phyloP scores from a whole-genome alignment of 2,797 vertebrate species.

The Takifugu ocellatus region DNA sequence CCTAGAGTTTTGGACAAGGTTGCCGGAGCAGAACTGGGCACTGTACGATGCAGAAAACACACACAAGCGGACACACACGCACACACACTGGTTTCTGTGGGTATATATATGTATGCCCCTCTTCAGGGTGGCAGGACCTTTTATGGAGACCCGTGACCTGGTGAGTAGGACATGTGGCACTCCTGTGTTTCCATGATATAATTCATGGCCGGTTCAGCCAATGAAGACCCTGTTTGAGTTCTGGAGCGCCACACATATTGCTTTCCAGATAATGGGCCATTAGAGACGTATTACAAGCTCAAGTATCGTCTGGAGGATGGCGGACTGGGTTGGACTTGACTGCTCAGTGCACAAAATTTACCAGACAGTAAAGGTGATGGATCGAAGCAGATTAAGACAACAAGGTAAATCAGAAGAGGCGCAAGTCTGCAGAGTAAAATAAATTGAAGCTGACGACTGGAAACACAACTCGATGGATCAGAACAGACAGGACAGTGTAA shows the following conservation, averaged over 20 bases:
- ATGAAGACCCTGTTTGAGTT: constrained; percentile 77
- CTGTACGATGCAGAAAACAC: constrained; percentile 58
- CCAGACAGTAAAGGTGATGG: constrained; percentile 42
- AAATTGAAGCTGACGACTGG: constrained; percentile 45
- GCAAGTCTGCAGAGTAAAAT: constrained; percentile 35
- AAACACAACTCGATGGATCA: constrained; percentile 38
- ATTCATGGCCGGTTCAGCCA: constrained; percentile 70
- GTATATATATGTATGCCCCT: constrained; percentile 53
- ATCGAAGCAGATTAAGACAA: constrained; percentile 44
- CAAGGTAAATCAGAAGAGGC: constrained; percentile 43
- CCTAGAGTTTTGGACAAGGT: constrained; percentile 64
- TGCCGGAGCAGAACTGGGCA: constrained; percentile 68
- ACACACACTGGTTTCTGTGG: constrained; percentile 67
- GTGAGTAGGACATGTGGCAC: constrained; percentile 52
- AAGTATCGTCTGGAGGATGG: constrained; percentile 42
- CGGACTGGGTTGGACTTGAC: constrained; percentile 62
- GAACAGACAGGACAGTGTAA: constrained; percentile 34
- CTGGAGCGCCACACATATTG: constrained; percentile 57
- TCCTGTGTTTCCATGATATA: constrained; percentile 73
- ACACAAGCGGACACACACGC: constrained; percentile 27
- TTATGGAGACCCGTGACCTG: constrained; percentile 55
- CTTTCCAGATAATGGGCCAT: constrained; percentile 56
- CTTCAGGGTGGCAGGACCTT: constrained; percentile 30
- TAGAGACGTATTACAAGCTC: constrained; percentile 40
- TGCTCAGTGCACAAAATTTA: constrained; percentile 32